A percentile compares a stretch with the other conserved stretches of the same genome.
Conservation (phyloP, 2,888 invertebrate species). For the Epinotia brunnichana region DNA sequence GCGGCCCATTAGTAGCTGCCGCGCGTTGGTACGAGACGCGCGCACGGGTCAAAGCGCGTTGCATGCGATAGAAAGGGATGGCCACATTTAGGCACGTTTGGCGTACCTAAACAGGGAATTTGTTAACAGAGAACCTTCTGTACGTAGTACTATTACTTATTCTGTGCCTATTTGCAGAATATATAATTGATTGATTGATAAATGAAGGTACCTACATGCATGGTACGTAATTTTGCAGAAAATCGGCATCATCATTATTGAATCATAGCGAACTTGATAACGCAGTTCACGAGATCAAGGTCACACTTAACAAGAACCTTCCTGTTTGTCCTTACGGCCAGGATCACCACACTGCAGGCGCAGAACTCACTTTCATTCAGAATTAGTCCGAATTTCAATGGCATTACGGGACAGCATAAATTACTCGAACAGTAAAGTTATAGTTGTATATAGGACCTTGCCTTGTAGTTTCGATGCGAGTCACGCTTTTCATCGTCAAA, state of each 20-base stretch:
- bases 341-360: conserved; percentile 1
- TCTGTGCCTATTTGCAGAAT: no score
- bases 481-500: conserved; percentile 62
- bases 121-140: no score
- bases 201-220: no score
- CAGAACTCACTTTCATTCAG: conserved; percentile 46
- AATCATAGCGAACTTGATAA: conserved; percentile 62
- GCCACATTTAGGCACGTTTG: no score
- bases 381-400: conserved; percentile 50
- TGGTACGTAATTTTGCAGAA: conserved; percentile 22
- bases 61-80: no score
- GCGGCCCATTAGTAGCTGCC: no score
- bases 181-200: no score
- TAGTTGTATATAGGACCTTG: conserved; percentile 56
- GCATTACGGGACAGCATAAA: conserved; percentile 50
- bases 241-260: conserved; percentile 41
- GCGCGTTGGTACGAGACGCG: no score
- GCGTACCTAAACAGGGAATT: no score
- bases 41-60: no score
- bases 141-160: no score
- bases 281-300: conserved; percentile 53
- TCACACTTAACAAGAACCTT: conserved; percentile 67
- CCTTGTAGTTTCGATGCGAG: conserved; percentile 61
- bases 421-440: conserved; percentile 40
- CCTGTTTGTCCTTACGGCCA: conserved; percentile 73